These are phyloP conservation scores for Eustalomyia histrio DNA, from an alignment of 2,888 invertebrate genomes.

Conservation along the genomic window DNA sequence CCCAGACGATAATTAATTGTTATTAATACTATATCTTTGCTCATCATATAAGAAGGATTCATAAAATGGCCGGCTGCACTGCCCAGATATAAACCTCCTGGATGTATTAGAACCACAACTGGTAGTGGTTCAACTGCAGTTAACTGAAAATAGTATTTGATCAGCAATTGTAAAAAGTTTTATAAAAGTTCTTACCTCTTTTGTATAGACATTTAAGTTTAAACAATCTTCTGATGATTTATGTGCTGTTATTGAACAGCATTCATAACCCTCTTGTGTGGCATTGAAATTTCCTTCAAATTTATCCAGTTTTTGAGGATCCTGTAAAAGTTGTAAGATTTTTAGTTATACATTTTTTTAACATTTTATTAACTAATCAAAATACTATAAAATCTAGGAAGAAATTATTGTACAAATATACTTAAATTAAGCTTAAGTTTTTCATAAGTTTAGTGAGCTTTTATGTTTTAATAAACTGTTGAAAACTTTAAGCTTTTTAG, in stretches of 20 bases:
- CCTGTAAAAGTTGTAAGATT: constrained; percentile 76
- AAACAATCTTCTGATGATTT: constrained; percentile 81
- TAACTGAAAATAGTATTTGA: constrained; percentile 41
- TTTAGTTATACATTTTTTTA: no score
- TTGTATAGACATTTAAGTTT: constrained; percentile 81
- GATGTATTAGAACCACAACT: constrained; percentile 84
- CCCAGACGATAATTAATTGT: constrained; percentile 83
- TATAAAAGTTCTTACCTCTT: constrained; percentile 48
- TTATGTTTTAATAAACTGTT: no score
- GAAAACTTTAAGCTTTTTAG: no score
- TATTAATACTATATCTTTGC: constrained; percentile 82
- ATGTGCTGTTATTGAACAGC: constrained; percentile 77
- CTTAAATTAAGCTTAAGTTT: no score
- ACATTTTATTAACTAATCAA: neutral
- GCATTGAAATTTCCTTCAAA: constrained; percentile 75
- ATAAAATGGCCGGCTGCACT: constrained; percentile 75
- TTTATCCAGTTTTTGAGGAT: constrained; percentile 75
- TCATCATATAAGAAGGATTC: constrained; percentile 83
- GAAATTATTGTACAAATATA: no score
- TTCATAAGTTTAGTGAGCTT: no score
- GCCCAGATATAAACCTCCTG: constrained; percentile 83
- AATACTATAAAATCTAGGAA: no score
- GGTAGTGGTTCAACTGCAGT: constrained; percentile 73
- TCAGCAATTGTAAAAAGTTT: neutral
- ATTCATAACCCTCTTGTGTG: constrained; percentile 80